phyloP scores from a whole-genome alignment of 2,888 invertebrate genomes.

The Myopa tessellatipennis region DNA sequence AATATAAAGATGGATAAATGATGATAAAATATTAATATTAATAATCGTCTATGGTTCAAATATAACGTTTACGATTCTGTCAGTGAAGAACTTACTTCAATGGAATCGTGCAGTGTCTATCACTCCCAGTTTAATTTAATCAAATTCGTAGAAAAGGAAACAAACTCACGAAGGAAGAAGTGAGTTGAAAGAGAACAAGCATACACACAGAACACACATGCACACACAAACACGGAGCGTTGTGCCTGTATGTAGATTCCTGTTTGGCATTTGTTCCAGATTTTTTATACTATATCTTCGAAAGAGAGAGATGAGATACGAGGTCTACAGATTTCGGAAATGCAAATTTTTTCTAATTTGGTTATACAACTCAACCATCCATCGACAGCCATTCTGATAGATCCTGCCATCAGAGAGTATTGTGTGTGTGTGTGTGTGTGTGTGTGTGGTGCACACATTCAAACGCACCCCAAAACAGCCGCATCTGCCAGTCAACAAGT shows the following conservation, averaged over 20 bases:
- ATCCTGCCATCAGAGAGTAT: neutral
- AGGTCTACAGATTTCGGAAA: neutral
- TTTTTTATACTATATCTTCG: neutral
- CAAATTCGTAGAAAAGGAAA: too few relatives aligned
- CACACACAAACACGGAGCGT: neutral
- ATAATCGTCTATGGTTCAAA: too few relatives aligned
- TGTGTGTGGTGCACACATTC: neutral
- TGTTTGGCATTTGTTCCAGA: neutral
- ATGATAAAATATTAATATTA: too few relatives aligned
- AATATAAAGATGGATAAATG: too few relatives aligned
- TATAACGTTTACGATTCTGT: too few relatives aligned
- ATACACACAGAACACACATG: neutral
- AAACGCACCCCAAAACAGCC: neutral
- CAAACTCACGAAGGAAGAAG: neutral
- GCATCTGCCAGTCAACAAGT: constrained; percentile 22
- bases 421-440: too few relatives aligned
- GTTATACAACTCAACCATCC: neutral
- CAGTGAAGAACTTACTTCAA: too few relatives aligned
- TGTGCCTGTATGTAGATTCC: neutral
- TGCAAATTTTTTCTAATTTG: neutral
- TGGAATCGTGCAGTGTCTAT: too few relatives aligned
- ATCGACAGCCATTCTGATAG: neutral
- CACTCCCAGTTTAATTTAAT: too few relatives aligned
- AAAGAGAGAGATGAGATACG: neutral
- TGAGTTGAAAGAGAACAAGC: neutral